Percentiles rank a stretch among this genome's conserved stretches.
These are phyloP conservation scores for Scaptomyza flava DNA, from an alignment of 2,888 invertebrate genomes.

Conservation along the genomic window DNA sequence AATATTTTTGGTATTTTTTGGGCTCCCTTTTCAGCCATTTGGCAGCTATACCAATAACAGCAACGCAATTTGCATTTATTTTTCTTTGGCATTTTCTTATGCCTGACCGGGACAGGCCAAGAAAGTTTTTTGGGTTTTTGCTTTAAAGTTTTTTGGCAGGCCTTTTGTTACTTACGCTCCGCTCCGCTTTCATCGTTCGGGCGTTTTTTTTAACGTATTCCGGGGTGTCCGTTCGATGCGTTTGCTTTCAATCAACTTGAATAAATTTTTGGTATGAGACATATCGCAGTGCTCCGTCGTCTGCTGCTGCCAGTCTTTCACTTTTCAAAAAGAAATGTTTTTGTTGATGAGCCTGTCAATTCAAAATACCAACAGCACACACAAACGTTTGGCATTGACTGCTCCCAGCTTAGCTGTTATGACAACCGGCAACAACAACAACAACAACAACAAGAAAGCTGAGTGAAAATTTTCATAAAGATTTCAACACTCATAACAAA, in stretches of 20 bases:
- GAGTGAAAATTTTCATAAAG: conserved; percentile 67
- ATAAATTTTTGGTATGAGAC: conserved; percentile 48
- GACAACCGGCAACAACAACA: conserved; percentile 26
- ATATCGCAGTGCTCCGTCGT: conserved; percentile 48
- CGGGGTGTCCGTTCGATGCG: conserved; percentile 43
- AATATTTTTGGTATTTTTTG: conserved; percentile 56
- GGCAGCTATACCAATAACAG: conserved; percentile 47
- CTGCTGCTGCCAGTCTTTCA: conserved; percentile 52
- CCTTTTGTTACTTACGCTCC: conserved; percentile 34
- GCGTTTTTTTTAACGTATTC: conserved; percentile 20
- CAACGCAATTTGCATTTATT: conserved; percentile 53
- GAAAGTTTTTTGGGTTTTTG: conserved; percentile 58
- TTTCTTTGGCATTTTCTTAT: conserved; percentile 12
- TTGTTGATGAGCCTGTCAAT: conserved; percentile 75
- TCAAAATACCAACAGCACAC: conserved; percentile 30
- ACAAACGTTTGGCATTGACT: conserved; percentile 13
- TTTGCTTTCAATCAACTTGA: conserved; percentile 71
- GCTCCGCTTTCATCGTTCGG: conserved; percentile 1
- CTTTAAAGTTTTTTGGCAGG: conserved; percentile 69
- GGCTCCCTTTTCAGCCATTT: conserved; percentile 57
- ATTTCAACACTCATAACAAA: conserved; percentile 76
- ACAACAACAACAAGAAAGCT: conserved; percentile 19
- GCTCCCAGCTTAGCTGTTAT: conserved; percentile 51
- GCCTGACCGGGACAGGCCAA: conserved; percentile 54
- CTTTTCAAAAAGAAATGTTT: conserved; percentile 61